phyloP scores from a whole-genome alignment of 2,797 vertebrate species.

The Sylvia borin region DNA sequence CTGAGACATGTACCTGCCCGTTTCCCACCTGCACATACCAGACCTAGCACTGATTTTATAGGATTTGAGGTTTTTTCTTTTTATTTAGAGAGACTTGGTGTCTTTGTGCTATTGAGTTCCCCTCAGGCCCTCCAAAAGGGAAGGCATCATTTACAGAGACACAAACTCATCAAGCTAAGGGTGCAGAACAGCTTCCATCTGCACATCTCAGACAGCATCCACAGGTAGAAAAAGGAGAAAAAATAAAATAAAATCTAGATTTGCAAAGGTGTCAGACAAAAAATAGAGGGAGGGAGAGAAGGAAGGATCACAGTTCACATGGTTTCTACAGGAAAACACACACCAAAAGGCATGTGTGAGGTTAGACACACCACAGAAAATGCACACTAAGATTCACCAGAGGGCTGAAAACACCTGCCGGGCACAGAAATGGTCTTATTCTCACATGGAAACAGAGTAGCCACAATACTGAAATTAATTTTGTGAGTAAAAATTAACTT shows the following conservation, averaged over 20 bases:
- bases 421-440: background rate
- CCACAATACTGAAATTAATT: background rate
- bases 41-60: background rate
- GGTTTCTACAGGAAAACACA: background rate
- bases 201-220: background rate
- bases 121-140: background rate
- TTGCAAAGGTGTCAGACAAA: background rate
- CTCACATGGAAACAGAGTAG: background rate
- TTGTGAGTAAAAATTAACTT: background rate
- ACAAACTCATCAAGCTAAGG: background rate
- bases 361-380: background rate
- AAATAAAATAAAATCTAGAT: background rate
- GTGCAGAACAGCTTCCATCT: background rate
- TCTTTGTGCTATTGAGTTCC: background rate
- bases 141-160: background rate
- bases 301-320: background rate
- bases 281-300: background rate
- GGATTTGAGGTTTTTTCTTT: background rate
- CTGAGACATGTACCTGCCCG: background rate
- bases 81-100: background rate
- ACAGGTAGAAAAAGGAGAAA: too few species aligned
- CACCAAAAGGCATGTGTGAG: background rate
- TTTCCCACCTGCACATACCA: background rate
- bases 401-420: background rate
- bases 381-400: background rate